Conservation (phyloP, 2,113 vertebrate genomes). For the Myrmecobius fasciatus region DNA sequence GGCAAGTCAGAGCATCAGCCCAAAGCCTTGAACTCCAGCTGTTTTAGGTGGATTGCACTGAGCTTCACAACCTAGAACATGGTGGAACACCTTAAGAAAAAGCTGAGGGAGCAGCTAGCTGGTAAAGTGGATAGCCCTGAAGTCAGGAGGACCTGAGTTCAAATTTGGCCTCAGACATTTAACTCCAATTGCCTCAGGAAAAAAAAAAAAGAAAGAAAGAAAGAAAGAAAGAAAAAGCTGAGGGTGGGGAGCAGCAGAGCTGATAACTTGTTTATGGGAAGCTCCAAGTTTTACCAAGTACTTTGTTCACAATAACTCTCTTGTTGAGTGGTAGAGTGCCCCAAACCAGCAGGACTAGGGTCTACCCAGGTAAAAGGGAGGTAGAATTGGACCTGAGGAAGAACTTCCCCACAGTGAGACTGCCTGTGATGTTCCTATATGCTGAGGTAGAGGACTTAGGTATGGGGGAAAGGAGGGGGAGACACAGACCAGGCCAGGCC, state of each 20-base stretch:
- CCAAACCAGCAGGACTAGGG: slow-evolving; percentile 13
- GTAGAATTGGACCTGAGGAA: slow-evolving; percentile 14
- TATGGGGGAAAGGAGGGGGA: not conserved
- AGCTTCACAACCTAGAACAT: not conserved
- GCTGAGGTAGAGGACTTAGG: slow-evolving; percentile 46
- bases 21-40: slow-evolving; percentile 1
- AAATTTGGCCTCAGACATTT: too few relatives aligned
- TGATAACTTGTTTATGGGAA: not conserved
- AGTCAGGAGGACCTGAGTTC: too few relatives aligned
- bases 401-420: slow-evolving; percentile 19
- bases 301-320: not conserved
- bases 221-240: slow-evolving; percentile 17
- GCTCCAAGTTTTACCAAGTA: not conserved
- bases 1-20: not conserved
- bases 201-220: too few relatives aligned
- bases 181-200: too few relatives aligned
- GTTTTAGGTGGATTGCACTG: not conserved
- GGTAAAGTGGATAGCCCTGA: too few relatives aligned
- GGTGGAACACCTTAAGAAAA: not conserved
- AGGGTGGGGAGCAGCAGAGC: not conserved
- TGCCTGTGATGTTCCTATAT: not conserved
- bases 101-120: not conserved
- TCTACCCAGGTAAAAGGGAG: not conserved
- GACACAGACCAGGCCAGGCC: not conserved
- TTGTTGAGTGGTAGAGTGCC: not conserved